phyloP scores from a whole-genome alignment of 2,888 invertebrate genomes.

The Hirtodrosophila cameraria region DNA sequence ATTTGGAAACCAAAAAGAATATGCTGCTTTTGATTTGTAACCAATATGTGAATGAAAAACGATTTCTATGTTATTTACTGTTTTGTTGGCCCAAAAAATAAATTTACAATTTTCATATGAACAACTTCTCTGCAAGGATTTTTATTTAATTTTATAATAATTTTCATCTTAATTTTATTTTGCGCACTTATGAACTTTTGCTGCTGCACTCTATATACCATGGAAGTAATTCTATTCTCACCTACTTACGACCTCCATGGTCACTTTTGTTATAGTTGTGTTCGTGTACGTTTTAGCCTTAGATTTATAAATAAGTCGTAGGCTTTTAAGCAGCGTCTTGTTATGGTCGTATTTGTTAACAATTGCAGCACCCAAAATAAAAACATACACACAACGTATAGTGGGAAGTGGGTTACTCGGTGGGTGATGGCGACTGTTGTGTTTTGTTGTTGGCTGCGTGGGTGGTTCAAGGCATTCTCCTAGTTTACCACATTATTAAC shows the following conservation, averaged over 20 bases:
- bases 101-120: no score
- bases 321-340: conserved; percentile 25
- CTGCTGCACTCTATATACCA: no score
- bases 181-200: background rate
- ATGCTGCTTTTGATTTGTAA: no score
- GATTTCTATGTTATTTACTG: no score
- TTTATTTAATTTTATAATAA: no score
- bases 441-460: conserved; percentile 17
- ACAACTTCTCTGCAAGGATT: no score
- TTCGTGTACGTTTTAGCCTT: no score
- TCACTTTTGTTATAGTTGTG: conserved; percentile 11
- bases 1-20: no score
- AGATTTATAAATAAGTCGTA: conserved; percentile 11
- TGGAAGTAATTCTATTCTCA: no score
- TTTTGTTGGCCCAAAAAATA: no score
- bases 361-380: conserved; percentile 33
- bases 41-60: no score
- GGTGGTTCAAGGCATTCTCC: conserved; percentile 30
- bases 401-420: conserved; percentile 1
- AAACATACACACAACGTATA: conserved; percentile 4
- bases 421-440: conserved; percentile 15
- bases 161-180: no score
- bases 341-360: conserved; percentile 58
- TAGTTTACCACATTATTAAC: conserved; percentile 75
- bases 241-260: background rate